Base-by-base conservation (phyloP, 2,113 vertebrate species). In the Leptobrachium leishanense region DNA sequence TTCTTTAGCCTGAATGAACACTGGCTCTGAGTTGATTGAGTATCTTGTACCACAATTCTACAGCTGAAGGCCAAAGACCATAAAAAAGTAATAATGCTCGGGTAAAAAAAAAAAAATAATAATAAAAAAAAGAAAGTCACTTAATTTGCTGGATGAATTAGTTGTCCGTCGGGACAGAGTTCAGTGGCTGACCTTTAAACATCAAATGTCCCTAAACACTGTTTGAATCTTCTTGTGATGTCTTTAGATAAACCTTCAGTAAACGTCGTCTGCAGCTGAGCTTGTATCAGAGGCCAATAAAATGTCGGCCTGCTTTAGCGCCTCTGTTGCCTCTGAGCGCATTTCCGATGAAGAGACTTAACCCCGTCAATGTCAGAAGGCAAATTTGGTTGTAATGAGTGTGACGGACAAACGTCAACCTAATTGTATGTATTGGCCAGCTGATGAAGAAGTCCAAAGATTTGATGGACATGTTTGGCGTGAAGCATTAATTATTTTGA, bases 161-260 rank as follows among this genome's bases (percentile, higher is more conserved):
- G 50, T 78, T 84, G 85, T 85, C 85, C 40, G 20, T 83, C 83
- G 87, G 81, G 53, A 82, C 0, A 0, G 44, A 71, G 75, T 82
- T 68, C 68, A 86, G 82, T 82, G 11, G 81, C 62, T 85, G 84
- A 88, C 86, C 78, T 89, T 88, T 89, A 74, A 0, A 11, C 78
- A 83, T 75, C 43, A 82, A 73, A 46, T 15, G 59, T 84, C 77
- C 84, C 83, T 81, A 65, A 39, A 68, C 79, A 66, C 50, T 5
- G 74, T 84, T 78, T 78, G 83, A 84, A 83, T 86, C 82, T 67
- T 43, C 70, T 79, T 77, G 73, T 82, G 79, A 84, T 83, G 79
- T 74, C 74, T 54, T 68, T 74, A 83, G 68, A 77, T 79, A 84
- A 76, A 71, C 75, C 70, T 70, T 79, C 67, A 79, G 82, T 59